Evolutionary conservation across 2,113 vertebrate species (phyloP), one percentile per base, ranked within the genome.

Genomic region (Neolamprologus fasciatus): DNA sequence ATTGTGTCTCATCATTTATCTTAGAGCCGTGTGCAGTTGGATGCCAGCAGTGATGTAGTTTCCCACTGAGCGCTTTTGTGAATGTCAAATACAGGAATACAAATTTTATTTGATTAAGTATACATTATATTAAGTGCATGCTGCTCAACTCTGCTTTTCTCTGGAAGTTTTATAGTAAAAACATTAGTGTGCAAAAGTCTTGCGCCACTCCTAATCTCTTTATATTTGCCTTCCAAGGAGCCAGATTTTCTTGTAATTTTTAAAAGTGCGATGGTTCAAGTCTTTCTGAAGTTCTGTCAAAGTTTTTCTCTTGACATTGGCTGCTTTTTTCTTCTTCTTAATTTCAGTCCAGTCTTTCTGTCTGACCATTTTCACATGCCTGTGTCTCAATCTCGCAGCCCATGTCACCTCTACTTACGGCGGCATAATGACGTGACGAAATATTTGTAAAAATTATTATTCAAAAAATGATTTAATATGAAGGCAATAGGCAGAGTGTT

Each of bases 101-200:
- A n/a, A 16, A 76, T 85, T 89, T 79, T 33, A 88, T 90, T 89
- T 81, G 81, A 94, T 89, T 85, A 88, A 80, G 37, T 54, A 80
- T 81, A 55, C 83, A 51, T 86, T 66, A 26, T n/a, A 54, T 84
- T 19, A 53, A 54, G 42, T 53, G 21, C 51, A 86, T 51, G 83
- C 66, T 83, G 68, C 47, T 89, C 45, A 78, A 5, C 53, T 71
- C 14, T 84, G 83, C 63, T 88, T 90, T 85, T 73, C 84, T 90
- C 55, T 82, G n/a, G 54, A 47, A 55, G 35, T 40, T 80, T 40
- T 84, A 79, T 79, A 63, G 82, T 71, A 76, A 76, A 37, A 47
- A 50, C 42, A 31, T 4, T 76, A 50, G 42, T 50, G 71, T 76
- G 71, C 42, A 76, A 76, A 76, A 19, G 42, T 76, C 71, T 76